Evolutionary conservation across 1,140 invertebrate species (phyloP), one percentile per base, ranked within the genome.

Genomic region (Drosophila punjabiensis): DNA sequence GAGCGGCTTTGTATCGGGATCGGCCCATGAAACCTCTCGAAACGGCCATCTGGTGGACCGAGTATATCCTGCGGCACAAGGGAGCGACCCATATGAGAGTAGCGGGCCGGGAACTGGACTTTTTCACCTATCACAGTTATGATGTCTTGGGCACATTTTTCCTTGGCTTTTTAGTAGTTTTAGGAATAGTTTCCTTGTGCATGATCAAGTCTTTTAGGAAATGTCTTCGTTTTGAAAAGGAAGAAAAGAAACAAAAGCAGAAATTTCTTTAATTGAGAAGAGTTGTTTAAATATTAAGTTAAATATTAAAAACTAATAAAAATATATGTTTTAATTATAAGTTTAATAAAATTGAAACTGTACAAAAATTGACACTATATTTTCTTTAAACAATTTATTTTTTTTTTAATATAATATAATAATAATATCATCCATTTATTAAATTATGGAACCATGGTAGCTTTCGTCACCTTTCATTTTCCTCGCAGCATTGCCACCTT

Each of bases 31-130:
- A 92, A 8, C 93, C 95, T 0, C 59, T 95, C 55, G 94, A 95
- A 16, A 94, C 93, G 2, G 94, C 95, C 6, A 92, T 95, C 30
- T 96, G 94, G 92, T 96, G 95, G 95, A 94, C 95, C 0, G 95
- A 96, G 75, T 96, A 96, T 66, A 93, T 95, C 74, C 85, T 65
- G 65, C 83, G 86, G 3, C 79, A 92, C 60, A 81, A 87, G 8
- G 83, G 87, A 18, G 94, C 94, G 1, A 69, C 88, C 7, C 92
- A 94, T 67, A 90, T 94, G 62, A 89, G 93, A 0, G 91, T 94
- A 5, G 81, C 93, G 11, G 89, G 91, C 7, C 58, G 68, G 45
- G 62, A 89, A 7, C 18, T 88, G 37, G 66, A 61, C 13, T 74
- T 88, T 9, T 35, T 83, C 11, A 71, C 64, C 32, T 83, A 82